Evolutionary conservation across 2,113 vertebrate genomes (phyloP).

Genomic region (Lanius collurio): DNA sequence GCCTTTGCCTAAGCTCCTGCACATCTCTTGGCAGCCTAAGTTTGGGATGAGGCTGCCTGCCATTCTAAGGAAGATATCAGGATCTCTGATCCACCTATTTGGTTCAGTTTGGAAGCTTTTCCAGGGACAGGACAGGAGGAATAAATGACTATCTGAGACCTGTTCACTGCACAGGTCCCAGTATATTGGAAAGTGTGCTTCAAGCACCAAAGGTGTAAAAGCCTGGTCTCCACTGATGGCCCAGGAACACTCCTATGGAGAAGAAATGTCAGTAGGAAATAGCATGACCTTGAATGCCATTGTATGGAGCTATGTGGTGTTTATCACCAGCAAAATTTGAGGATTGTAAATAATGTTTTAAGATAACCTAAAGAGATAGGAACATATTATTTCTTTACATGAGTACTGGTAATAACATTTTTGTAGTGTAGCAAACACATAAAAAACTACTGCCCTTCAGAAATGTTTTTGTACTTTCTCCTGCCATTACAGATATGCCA

Average conservation of each 20-base stretch:
- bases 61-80: not conserved
- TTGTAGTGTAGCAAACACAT: not conserved
- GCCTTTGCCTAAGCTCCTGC: not conserved
- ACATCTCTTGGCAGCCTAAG: not conserved
- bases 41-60: not conserved
- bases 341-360: not conserved
- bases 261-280: not conserved
- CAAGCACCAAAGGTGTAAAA: not conserved
- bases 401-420: not conserved
- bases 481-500: not conserved
- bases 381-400: not conserved
- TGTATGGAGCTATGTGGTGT: not conserved
- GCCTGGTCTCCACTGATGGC: not conserved
- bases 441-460: not conserved
- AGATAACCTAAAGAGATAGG: not conserved
- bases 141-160: not conserved
- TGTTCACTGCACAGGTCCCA: not conserved
- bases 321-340: not conserved
- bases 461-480: not conserved
- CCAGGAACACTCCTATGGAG: not conserved
- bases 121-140: not conserved
- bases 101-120: not conserved
- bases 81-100: not conserved
- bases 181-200: not conserved
- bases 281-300: not conserved